Base-by-base conservation (phyloP, 2,797 vertebrate genomes). In the Xenentodon cancila region DNA sequence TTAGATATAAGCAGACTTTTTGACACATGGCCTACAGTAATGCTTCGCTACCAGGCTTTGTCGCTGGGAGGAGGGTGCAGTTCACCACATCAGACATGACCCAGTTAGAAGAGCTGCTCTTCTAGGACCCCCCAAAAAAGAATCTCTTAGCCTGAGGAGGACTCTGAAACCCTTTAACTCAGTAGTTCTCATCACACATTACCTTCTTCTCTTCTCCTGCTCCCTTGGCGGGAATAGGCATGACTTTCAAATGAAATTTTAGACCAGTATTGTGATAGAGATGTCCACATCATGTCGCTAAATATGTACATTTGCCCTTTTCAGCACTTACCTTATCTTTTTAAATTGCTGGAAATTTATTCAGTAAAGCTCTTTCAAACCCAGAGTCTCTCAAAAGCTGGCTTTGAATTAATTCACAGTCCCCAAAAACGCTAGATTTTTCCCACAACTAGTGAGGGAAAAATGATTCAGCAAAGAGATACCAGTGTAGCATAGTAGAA, bases 21-120 rank as follows among this genome's bases (percentile, higher is more conserved):
- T 49, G 69, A 72, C 75, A 62, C 27, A 25, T 75, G 77, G 60
- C 53, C 40, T 22, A 0, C 62, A 53, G 69, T 75, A 66, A 71
- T 32, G 63, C 62, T 51, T 74, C 42, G 61, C 73, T 53, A 72
- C 81, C 60, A 56, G 71, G 44, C 65, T 66, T 54, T 45, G 61
- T 74, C 70, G 52, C 73, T 45, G 59, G 66, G 59, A 72, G 61
- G 71, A 80, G 74, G 61, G 11, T 21, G 76, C 68, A 60, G 60
- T 77, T 80, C 65, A 45, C 64, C 80, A 84, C 79, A 81, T 89
- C 85, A 80, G 75, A 85, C 84, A 15, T 90, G 88, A 91, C 89
- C 90, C 81, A 90, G 80, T 87, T 90, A 84, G 76, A 66, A 42
- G 61, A 78, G 80, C 80, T 74, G 45, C 81, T 79, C 79, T 79